Evolutionary conservation across 1,140 invertebrate species (phyloP), one percentile per base, ranked within the genome.

Genomic region (Halesus radiatus): DNA sequence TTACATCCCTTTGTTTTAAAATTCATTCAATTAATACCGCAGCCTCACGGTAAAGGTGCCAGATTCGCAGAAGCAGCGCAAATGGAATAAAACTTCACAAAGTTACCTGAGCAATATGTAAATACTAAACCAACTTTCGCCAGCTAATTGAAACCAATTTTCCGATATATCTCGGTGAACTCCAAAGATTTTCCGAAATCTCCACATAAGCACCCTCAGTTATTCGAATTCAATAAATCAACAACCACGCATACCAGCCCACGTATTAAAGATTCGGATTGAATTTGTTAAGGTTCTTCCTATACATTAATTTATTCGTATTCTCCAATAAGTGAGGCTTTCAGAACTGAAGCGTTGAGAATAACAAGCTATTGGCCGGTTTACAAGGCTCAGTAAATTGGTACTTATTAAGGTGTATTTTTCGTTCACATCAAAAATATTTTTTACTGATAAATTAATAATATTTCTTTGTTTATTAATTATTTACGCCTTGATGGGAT

Each of bases 11-110:
- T 80, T 76, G 79, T 76, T 80, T 54, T 60, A 54, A 52, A 58
- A 80, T 76, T 76, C 73, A 80, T 76, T 62, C 58, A 80, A 80
- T 80, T 76, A 80, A 68, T 68, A 13, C 23, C 32, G 66, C 7
- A n/a, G 10, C 26, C 26, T 16, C 62, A 3, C 37, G 54, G 1
- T 56, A 56, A n/a, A 18, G 54, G n/a, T 56, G n/a, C 6, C 54
- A 20, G 10, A 45, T 45, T 45, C 37, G 0, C 37, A 45, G 37
- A 45, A 45, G 37, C 37, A 56, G 18, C 54, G n/a, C 4, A 56
- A 56, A 56, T 56, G 54, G 54, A 56, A 18, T 18, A 56, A n/a
- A 20, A 45, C 37, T 45, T 45, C 37, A 45, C 37, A 10, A 45
- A 45, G 37, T 45, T 45, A 13, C 10, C 37, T 45, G 8, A n/a